Conservation (phyloP, 2,888 invertebrate genomes). For the Trachelus tabidus region DNA sequence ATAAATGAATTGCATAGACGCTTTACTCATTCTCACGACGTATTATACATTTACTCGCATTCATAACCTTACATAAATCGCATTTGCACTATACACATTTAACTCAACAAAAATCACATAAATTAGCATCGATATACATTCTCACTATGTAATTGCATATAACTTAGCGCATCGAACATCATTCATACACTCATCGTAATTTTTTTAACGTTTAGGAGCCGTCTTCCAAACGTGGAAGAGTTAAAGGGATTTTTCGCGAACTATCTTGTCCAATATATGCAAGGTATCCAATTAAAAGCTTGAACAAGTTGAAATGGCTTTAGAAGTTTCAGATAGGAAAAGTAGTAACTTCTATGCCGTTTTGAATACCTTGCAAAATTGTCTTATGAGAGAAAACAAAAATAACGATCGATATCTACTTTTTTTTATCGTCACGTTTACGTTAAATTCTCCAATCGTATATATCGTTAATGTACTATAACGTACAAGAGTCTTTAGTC, state of each 20-base stretch:
- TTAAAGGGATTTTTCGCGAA: not conserved
- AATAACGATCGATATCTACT: not conserved
- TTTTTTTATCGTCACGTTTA: not conserved
- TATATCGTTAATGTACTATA: constrained; percentile 51
- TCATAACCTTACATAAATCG: constrained; percentile 5
- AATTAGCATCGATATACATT: constrained; percentile 23
- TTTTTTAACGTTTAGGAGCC: not conserved
- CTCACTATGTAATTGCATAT: constrained; percentile 33
- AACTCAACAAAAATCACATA: constrained; percentile 27
- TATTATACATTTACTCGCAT: constrained; percentile 9
- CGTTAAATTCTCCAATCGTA: not conserved
- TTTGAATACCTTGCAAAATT: not conserved
- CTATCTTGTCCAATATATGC: not conserved
- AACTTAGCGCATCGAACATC: not conserved
- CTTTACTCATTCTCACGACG: constrained; percentile 11
- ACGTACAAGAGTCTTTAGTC: constrained; percentile 56
- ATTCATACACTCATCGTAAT: not conserved
- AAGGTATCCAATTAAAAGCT: not conserved
- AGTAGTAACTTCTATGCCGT: not conserved
- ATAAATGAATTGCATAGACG: constrained; percentile 3
- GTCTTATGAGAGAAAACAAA: not conserved
- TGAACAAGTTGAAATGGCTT: not conserved
- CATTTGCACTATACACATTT: constrained; percentile 5
- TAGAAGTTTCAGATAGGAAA: not conserved
- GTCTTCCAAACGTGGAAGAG: not conserved